Conservation (phyloP, 2,888 invertebrate species). For the Epirrhoe tristata region DNA sequence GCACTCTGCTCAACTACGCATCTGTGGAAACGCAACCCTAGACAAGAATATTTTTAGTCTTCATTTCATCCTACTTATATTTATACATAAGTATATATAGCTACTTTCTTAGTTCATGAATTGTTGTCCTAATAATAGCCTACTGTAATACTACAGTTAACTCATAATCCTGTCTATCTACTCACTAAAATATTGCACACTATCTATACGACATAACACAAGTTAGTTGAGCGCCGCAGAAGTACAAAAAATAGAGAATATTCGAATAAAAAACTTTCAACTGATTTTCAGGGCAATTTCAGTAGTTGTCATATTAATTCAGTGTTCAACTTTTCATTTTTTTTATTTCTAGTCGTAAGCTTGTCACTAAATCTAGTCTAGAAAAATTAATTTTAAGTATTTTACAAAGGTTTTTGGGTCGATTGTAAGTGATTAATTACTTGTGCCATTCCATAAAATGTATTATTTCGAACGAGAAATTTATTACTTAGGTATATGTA, state of each 20-base stretch:
- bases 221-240: conserved; percentile 37
- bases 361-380: conserved; percentile 32
- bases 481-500: not conserved
- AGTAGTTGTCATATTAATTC: not conserved
- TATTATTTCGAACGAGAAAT: conserved; percentile 13
- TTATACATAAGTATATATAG: too few relatives aligned
- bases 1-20: too few relatives aligned
- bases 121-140: too few relatives aligned
- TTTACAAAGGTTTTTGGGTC: conserved; percentile 57
- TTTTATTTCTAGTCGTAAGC: conserved; percentile 21
- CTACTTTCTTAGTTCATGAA: too few relatives aligned
- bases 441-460: conserved; percentile 39
- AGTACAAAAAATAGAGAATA: conserved; percentile 26
- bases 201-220: not conserved
- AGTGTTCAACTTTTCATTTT: not conserved
- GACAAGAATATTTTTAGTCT: too few relatives aligned
- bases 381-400: conserved; percentile 38
- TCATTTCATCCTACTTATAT: too few relatives aligned
- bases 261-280: not conserved
- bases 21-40: too few relatives aligned
- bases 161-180: too few relatives aligned
- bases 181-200: not conserved
- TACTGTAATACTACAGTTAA: too few relatives aligned
- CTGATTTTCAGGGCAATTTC: not conserved
- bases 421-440: conserved; percentile 35